Conservation (phyloP, 2,888 invertebrate genomes). For the Operophtera brumata region DNA sequence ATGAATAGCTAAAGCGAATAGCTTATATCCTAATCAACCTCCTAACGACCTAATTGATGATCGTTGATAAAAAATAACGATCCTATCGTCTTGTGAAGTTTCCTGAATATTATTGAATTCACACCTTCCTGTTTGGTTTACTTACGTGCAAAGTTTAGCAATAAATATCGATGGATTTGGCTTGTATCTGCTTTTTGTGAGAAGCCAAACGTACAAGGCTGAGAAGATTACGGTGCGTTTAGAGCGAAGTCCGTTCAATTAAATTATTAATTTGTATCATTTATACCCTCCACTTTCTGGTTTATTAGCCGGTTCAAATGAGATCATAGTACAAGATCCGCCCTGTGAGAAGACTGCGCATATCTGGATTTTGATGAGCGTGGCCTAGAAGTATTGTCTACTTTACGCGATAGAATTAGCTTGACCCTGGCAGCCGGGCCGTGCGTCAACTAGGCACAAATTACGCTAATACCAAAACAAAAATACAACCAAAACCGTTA, state of each 20-base stretch:
- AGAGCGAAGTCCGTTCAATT: constrained; percentile 5
- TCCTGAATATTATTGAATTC: too few species aligned
- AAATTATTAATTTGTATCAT: constrained; percentile 17
- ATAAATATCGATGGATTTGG: constrained; percentile 8
- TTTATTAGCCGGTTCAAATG: constrained; percentile 9
- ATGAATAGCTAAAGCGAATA: too few species aligned
- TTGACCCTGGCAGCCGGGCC: too few species aligned
- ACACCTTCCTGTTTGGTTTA: neutral
- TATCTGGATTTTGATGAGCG: too few species aligned
- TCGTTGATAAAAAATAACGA: too few species aligned
- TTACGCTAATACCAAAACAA: too few species aligned
- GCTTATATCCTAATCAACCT: too few species aligned
- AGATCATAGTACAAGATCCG: neutral
- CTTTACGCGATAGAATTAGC: too few species aligned
- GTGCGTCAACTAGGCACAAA: too few species aligned
- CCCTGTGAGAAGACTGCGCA: neutral
- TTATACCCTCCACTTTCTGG: neutral
- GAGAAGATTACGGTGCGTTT: neutral
- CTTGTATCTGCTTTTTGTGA: constrained; percentile 3
- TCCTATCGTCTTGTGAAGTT: too few species aligned
- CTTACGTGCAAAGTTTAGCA: constrained; percentile 5
- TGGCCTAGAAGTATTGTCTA: neutral
- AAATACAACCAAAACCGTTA: too few species aligned
- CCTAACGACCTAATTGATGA: too few species aligned
- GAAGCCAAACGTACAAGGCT: constrained; percentile 11